Percentiles rank a stretch among this genome's conserved stretches.
phyloP scores from a whole-genome alignment of 2,113 vertebrate genomes.

The Pleuronectes platessa region DNA sequence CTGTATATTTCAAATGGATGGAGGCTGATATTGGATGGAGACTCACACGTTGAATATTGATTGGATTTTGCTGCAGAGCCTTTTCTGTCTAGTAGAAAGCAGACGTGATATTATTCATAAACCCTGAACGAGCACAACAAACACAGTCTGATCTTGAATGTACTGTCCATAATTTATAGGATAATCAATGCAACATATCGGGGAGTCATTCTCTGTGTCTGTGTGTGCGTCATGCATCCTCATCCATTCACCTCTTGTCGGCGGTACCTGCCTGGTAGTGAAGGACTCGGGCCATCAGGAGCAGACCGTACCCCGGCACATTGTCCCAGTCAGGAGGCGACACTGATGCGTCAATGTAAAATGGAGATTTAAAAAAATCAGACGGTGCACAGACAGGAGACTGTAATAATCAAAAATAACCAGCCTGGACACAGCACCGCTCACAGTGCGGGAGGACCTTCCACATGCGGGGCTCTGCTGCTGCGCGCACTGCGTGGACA shows the following conservation, averaged over 20 bases:
- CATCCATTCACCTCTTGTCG: conserved; percentile 66
- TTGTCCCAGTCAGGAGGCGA: conserved; percentile 63
- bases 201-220: conserved; percentile 7
- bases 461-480: conserved; percentile 47
- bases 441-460: conserved; percentile 79
- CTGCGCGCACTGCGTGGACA: conserved; percentile 4
- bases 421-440: conserved; percentile 75
- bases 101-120: conserved; percentile 5
- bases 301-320: conserved; percentile 57
- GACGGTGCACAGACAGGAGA: conserved; percentile 37
- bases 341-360: conserved; percentile 71
- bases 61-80: conserved; percentile 53
- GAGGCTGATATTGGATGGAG: background rate
- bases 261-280: conserved; percentile 76
- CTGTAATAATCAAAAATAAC: conserved; percentile 27
- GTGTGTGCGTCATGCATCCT: conserved; percentile 51
- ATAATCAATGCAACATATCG: conserved; percentile 15
- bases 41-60: conserved; percentile 31
- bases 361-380: conserved; percentile 69
- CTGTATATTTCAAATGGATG: background rate
- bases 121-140: conserved; percentile 10
- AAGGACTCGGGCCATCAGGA: conserved; percentile 64
- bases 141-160: conserved; percentile 10
- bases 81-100: conserved; percentile 27
- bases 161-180: conserved; percentile 9